Evolutionary conservation across 2,113 vertebrate species (phyloP).

Genomic region (Sinocyclocheilus maitianheensis): DNA sequence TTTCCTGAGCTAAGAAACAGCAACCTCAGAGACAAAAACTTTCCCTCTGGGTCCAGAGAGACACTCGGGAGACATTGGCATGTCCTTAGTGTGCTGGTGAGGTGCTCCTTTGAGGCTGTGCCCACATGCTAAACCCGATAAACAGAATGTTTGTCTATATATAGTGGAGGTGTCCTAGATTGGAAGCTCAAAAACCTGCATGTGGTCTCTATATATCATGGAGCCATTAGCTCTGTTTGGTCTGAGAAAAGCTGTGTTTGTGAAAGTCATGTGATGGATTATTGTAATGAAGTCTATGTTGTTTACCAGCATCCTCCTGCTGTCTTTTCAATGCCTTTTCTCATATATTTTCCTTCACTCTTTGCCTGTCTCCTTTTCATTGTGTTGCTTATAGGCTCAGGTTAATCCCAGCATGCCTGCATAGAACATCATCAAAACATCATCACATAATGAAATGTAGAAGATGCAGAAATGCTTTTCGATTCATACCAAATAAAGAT

Average conservation of each 20-base stretch:
- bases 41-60: slow-evolving; percentile 16
- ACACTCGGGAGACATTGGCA: neutral
- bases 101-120: slow-evolving; percentile 13
- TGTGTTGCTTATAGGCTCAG: slow-evolving; percentile 34
- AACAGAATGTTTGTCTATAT: slow-evolving; percentile 41
- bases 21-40: slow-evolving; percentile 2
- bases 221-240: slow-evolving; percentile 10
- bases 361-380: neutral
- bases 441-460: slow-evolving; percentile 20
- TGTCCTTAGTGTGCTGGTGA: slow-evolving; percentile 15
- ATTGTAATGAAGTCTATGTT: slow-evolving; percentile 10
- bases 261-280: slow-evolving; percentile 30
- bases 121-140: slow-evolving; percentile 19
- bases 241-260: slow-evolving; percentile 18
- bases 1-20: neutral
- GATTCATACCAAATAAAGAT: slow-evolving; percentile 17
- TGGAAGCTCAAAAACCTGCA: slow-evolving; percentile 8
- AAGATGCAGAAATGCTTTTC: slow-evolving; percentile 21
- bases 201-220: slow-evolving; percentile 4
- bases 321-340: slow-evolving; percentile 33
- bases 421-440: slow-evolving; percentile 27
- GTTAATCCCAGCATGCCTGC: slow-evolving; percentile 28
- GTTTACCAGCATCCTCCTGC: slow-evolving; percentile 37
- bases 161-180: slow-evolving; percentile 40
- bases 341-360: neutral